Evolutionary conservation across 1,140 invertebrate species (phyloP).

Genomic region (Orchestia grillus): DNA sequence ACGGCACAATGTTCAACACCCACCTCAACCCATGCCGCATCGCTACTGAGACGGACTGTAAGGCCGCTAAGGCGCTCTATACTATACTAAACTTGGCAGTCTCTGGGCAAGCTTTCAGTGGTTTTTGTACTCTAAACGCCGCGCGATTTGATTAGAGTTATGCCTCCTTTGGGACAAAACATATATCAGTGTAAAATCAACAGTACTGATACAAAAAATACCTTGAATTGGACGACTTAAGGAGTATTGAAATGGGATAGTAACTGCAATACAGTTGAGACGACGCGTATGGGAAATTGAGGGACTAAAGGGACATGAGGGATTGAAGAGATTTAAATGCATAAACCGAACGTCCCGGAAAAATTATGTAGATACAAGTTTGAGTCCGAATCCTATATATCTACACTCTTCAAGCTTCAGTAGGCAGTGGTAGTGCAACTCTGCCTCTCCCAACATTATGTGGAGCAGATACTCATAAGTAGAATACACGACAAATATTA

Average conservation of each 20-base stretch:
- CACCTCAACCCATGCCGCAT: neutral
- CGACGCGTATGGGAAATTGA: neutral
- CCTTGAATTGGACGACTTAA: neutral
- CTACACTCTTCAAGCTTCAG: neutral
- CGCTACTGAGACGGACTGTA: neutral
- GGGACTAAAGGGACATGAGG: neutral
- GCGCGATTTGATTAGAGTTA: neutral
- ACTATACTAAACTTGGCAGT: slow-evolving; percentile 14
- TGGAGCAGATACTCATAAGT: neutral
- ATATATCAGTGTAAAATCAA: neutral
- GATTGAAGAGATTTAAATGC: neutral
- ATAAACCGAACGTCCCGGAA: neutral
- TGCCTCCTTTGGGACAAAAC: neutral
- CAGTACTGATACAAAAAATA: neutral
- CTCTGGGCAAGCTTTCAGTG: neutral
- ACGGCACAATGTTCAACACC: neutral
- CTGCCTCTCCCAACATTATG: neutral
- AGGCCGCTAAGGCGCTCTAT: neutral
- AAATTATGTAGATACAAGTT: neutral
- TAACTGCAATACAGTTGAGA: neutral
- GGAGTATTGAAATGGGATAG: neutral
- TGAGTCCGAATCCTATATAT: neutral
- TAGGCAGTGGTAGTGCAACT: neutral
- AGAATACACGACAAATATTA: neutral
- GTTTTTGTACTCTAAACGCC: slow-evolving; percentile 6